phyloP scores from a whole-genome alignment of 2,888 invertebrate genomes.

The Stenurella melanura region DNA sequence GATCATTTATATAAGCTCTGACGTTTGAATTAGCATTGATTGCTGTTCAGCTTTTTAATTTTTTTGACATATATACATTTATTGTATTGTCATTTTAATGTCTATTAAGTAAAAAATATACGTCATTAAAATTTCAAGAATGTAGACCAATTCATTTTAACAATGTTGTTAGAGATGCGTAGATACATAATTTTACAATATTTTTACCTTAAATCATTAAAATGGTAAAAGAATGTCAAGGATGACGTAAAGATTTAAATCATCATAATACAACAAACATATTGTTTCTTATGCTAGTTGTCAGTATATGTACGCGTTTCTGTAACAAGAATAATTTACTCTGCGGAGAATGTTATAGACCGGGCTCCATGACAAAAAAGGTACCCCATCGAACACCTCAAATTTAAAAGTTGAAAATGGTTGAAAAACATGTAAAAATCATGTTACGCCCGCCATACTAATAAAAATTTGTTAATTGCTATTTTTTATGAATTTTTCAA shows the following conservation, averaged over 20 bases:
- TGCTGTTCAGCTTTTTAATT: slow-evolving; percentile 68
- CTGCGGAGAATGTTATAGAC: too few relatives aligned
- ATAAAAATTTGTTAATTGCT: too few relatives aligned
- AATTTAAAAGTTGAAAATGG: too few relatives aligned
- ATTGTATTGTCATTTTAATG: slow-evolving; percentile 21
- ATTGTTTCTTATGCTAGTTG: background rate
- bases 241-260: slow-evolving; percentile 21
- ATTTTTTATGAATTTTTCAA: too few relatives aligned
- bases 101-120: slow-evolving; percentile 1
- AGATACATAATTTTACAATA: slow-evolving; percentile 26
- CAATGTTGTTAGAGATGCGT: slow-evolving; percentile 1
- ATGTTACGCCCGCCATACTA: too few relatives aligned
- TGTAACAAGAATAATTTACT: background rate
- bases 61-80: slow-evolving; percentile 45
- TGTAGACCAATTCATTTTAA: slow-evolving; percentile 14
- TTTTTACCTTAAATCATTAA: background rate
- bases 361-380: too few relatives aligned
- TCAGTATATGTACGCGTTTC: background rate
- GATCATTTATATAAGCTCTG: slow-evolving; percentile 73
- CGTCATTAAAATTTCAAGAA: slow-evolving; percentile 12
- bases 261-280: slow-evolving; percentile 11
- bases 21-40: slow-evolving; percentile 74
- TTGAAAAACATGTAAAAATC: too few relatives aligned
- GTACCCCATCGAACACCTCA: too few relatives aligned
- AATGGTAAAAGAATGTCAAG: background rate